Evolutionary conservation across 2,888 invertebrate species (phyloP).

Genomic region (Archips xylosteana): DNA sequence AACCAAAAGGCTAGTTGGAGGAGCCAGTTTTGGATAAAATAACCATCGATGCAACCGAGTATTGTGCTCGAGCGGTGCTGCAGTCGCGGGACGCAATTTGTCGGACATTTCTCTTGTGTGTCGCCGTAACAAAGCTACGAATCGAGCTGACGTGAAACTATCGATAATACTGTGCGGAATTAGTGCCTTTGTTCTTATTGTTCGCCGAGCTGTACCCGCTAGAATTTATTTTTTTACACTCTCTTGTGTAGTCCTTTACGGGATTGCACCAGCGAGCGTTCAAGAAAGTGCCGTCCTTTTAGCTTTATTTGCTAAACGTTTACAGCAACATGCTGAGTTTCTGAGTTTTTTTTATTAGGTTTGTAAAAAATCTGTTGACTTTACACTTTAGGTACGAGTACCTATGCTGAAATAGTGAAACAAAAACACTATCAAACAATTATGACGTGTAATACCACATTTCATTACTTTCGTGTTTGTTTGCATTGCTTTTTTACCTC

Average conservation of each 20-base stretch:
- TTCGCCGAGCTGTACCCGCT: conserved; percentile 45
- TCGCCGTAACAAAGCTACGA: conserved; percentile 72
- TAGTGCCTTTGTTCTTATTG: conserved; percentile 72
- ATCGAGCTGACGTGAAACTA: conserved; percentile 72
- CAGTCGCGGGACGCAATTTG: conserved; percentile 75
- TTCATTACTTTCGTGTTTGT: not conserved
- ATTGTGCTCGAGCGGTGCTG: conserved; percentile 63
- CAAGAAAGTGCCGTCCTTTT: not conserved
- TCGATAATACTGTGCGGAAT: conserved; percentile 71
- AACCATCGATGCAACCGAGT: conserved; percentile 66
- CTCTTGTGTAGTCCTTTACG: conserved; percentile 25
- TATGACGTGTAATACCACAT: not conserved
- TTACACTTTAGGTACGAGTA: not conserved
- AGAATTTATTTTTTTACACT: conserved; percentile 38
- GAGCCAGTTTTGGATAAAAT: conserved; percentile 70
- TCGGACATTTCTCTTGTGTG: conserved; percentile 76
- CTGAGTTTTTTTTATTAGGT: not conserved
- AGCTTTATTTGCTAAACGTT: conserved; percentile 11
- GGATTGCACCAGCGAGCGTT: conserved; percentile 11
- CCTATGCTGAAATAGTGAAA: not conserved
- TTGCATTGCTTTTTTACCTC: not conserved
- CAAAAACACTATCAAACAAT: not conserved
- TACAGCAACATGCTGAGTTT: not conserved
- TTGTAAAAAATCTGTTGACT: not conserved
- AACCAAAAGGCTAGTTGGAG: conserved; percentile 47